phyloP scores from a whole-genome alignment of 92 coral and sea anemone species.

The Desmophyllum pertusum region DNA sequence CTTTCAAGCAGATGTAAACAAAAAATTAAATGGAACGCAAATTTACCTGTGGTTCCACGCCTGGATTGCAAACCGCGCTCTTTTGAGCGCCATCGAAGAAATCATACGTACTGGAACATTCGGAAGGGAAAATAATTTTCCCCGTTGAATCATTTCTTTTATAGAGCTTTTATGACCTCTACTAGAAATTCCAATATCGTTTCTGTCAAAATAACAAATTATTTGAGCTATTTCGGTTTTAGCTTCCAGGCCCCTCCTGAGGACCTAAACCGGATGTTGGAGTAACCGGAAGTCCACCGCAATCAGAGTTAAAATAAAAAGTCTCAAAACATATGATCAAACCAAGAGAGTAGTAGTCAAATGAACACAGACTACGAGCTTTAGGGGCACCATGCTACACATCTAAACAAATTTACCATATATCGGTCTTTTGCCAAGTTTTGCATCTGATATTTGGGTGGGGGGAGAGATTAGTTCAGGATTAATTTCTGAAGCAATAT shows the following conservation, averaged over 20 bases:
- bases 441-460: too few species aligned
- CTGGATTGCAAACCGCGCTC: conserved; percentile 32
- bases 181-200: neutral
- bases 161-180: neutral
- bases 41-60: conserved; percentile 43
- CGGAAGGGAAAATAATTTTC: neutral
- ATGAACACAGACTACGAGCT: too few species aligned
- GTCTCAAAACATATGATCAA: too few species aligned
- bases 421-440: too few species aligned
- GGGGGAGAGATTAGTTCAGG: too few species aligned
- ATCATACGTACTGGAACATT: neutral
- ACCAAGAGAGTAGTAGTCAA: too few species aligned
- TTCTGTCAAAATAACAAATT: neutral
- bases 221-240: neutral
- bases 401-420: too few species aligned
- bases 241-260: conserved; percentile 14
- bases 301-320: too few species aligned
- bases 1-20: neutral
- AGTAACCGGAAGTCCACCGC: neutral
- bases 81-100: neutral
- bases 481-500: neutral
- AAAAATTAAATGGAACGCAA: neutral
- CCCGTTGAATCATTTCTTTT: neutral
- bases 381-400: too few species aligned
- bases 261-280: neutral